phyloP scores from a whole-genome alignment of 2,888 invertebrate genomes.

The Deroplatys truncata region DNA sequence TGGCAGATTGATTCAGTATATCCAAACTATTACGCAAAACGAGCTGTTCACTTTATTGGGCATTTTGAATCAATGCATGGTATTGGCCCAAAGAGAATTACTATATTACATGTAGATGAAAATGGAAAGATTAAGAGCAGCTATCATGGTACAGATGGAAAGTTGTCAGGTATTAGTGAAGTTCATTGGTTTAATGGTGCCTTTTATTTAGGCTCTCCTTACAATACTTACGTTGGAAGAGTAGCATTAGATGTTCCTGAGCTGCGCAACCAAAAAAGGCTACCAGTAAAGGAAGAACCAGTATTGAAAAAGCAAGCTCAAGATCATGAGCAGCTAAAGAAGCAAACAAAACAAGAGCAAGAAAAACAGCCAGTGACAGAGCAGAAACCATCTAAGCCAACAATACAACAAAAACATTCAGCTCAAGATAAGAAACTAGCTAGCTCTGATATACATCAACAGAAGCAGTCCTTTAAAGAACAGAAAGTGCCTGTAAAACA shows the following conservation, averaged over 20 bases:
- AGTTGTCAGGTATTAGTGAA: slow-evolving; percentile 56
- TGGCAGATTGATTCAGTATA: slow-evolving; percentile 57
- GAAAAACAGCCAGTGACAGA: background rate
- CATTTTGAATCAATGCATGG: slow-evolving; percentile 52
- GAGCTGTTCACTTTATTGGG: slow-evolving; percentile 59
- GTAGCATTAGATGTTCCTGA: slow-evolving; percentile 50
- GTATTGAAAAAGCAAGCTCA: background rate
- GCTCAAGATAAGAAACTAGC: background rate
- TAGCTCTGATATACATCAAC: background rate
- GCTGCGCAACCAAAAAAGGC: background rate
- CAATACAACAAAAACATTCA: background rate
- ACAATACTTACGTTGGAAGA: slow-evolving; percentile 59
- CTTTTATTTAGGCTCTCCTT: slow-evolving; percentile 56
- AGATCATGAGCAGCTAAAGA: background rate
- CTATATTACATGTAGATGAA: slow-evolving; percentile 64
- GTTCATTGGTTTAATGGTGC: slow-evolving; percentile 49
- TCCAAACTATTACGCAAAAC: slow-evolving; percentile 62
- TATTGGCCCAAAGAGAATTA: slow-evolving; percentile 48
- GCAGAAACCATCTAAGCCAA: background rate
- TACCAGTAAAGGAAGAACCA: background rate
- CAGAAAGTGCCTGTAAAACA: no score
- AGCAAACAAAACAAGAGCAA: background rate
- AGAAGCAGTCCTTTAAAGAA: background rate
- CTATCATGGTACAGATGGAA: slow-evolving; percentile 58
- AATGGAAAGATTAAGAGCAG: slow-evolving; percentile 68